These are phyloP conservation scores for Eulemur rubriventer DNA, from an alignment of 2,797 vertebrate genomes.

Conservation along the genomic window DNA sequence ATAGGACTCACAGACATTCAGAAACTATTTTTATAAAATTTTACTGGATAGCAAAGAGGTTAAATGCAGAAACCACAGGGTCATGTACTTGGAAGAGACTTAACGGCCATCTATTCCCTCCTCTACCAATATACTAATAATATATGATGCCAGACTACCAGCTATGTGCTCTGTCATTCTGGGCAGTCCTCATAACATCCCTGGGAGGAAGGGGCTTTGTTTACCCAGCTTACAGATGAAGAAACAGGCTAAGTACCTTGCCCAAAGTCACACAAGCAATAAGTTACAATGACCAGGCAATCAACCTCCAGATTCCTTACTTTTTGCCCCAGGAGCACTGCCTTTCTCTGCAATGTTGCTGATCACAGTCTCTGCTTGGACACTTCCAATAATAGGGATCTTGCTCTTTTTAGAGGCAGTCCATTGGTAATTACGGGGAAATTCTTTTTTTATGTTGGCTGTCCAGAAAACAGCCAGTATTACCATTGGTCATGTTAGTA, in stretches of 20 bases:
- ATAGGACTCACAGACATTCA: neutral
- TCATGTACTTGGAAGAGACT: neutral
- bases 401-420: neutral
- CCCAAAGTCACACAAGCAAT: neutral
- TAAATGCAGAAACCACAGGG: neutral
- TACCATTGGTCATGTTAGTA: neutral
- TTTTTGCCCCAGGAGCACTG: neutral
- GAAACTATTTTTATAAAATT: neutral
- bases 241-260: neutral
- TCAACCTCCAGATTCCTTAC: neutral
- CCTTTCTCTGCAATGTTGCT: neutral
- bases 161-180: neutral
- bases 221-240: neutral
- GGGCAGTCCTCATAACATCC: neutral
- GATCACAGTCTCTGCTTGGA: neutral
- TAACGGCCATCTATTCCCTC: neutral
- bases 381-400: neutral
- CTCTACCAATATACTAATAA: neutral
- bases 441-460: neutral
- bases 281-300: neutral
- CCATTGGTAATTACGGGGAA: neutral
- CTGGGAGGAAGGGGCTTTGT: neutral
- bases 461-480: neutral
- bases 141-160: neutral
- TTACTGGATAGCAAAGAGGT: neutral